Percentiles rank a stretch among this genome's conserved stretches.
These are phyloP conservation scores for Hybos culiciformis DNA, from an alignment of 2,888 invertebrate species.

Conservation along the genomic window DNA sequence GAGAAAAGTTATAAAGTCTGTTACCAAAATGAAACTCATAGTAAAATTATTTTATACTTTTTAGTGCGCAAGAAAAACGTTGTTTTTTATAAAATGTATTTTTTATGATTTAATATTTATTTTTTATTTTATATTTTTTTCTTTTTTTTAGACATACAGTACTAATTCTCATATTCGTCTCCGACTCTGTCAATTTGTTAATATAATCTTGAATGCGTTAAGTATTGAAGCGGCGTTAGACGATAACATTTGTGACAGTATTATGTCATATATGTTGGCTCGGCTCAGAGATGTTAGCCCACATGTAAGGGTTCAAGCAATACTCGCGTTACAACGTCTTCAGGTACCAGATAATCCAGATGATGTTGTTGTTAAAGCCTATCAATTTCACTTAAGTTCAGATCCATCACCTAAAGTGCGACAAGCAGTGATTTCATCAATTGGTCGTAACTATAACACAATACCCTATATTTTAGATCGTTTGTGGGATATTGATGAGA, in stretches of 20 bases:
- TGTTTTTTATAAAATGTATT: not conserved
- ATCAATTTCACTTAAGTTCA: constrained; percentile 52
- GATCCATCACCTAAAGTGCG: constrained; percentile 69
- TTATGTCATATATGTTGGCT: constrained; percentile 53
- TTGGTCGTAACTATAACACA: constrained; percentile 58
- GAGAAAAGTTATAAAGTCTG: no score
- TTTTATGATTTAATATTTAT: not conserved
- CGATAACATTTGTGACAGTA: constrained; percentile 58
- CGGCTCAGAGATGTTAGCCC: constrained; percentile 58
- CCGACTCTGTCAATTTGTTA: constrained; percentile 64
- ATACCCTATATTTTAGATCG: constrained; percentile 56
- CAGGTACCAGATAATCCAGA: constrained; percentile 64
- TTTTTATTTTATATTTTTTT: not conserved
- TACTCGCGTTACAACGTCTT: constrained; percentile 60
- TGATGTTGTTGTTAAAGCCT: constrained; percentile 61
- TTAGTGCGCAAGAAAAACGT: no score
- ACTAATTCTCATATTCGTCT: constrained; percentile 46
- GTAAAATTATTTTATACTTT: no score
- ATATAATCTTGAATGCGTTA: constrained; percentile 56
- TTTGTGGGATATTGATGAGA: constrained; percentile 62
- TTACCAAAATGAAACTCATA: no score
- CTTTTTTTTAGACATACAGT: constrained; percentile 32
- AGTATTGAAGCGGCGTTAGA: constrained; percentile 64
- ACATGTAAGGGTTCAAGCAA: constrained; percentile 65
- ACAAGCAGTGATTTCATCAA: constrained; percentile 51